Evolutionary conservation across 2,888 invertebrate genomes (phyloP).

Genomic region (Hydroisotoma schaefferi): DNA sequence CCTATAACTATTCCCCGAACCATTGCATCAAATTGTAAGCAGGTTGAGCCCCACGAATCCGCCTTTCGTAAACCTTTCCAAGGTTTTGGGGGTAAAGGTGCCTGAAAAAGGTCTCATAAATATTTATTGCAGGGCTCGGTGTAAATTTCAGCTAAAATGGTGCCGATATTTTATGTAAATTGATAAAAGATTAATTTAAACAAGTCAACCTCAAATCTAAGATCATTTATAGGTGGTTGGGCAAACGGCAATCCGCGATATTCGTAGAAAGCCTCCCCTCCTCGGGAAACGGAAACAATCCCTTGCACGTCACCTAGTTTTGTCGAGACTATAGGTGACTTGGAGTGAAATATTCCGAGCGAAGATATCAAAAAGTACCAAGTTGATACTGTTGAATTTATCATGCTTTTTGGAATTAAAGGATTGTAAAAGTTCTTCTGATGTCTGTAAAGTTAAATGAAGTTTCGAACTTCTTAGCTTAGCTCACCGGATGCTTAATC

Average conservation of each 20-base stretch:
- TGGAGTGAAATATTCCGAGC: background rate
- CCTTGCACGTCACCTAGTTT: conserved; percentile 27
- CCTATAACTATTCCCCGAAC: conserved; percentile 28
- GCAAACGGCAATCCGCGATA: conserved; percentile 31
- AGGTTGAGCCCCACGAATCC: conserved; percentile 17
- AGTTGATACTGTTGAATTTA: background rate
- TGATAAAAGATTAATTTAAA: background rate
- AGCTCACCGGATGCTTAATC: too few species aligned
- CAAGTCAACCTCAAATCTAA: conserved; percentile 27
- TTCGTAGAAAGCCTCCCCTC: conserved; percentile 23
- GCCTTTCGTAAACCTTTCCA: conserved; percentile 29
- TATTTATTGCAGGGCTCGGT: too few species aligned
- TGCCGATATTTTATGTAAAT: background rate
- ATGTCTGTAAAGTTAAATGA: too few species aligned
- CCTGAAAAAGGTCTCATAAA: background rate
- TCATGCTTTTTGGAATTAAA: background rate
- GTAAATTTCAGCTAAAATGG: too few species aligned
- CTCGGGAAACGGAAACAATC: conserved; percentile 17
- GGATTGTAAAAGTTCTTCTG: background rate
- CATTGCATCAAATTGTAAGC: conserved; percentile 38
- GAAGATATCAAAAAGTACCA: background rate
- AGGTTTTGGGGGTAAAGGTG: conserved; percentile 16
- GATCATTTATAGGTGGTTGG: conserved; percentile 20
- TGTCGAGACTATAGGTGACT: conserved; percentile 28
- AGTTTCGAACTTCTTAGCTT: too few species aligned